Percentiles rank a stretch among this genome's conserved stretches.
Conservation (phyloP, 2,797 vertebrate species). For the Salarias fasciatus region DNA sequence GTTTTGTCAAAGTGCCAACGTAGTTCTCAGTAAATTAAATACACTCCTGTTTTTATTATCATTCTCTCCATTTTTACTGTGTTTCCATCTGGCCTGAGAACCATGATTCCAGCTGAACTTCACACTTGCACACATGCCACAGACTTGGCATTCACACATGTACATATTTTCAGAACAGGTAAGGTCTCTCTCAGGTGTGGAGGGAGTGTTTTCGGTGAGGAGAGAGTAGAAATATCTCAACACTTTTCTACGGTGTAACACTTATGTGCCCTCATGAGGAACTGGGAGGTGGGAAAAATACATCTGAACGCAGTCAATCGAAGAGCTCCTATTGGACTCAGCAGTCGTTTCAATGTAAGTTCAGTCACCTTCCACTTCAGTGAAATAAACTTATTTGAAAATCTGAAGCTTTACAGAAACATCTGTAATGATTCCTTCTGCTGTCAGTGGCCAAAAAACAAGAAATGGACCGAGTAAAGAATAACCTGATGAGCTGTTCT, state of each 20-base stretch:
- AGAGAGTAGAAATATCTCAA: too few relatives aligned
- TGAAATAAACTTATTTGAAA: too few relatives aligned
- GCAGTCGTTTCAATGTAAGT: too few relatives aligned
- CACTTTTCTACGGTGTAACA: conserved; percentile 18
- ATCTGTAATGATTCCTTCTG: too few relatives aligned
- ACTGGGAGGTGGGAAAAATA: too few relatives aligned
- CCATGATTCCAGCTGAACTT: conserved; percentile 37
- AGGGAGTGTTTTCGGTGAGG: conserved; percentile 9
- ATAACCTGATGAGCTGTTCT: conserved; percentile 1
- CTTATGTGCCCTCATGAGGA: background rate
- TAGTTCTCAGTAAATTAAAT: conserved; percentile 49
- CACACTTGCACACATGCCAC: conserved; percentile 38
- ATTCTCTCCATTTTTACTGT: conserved; percentile 50
- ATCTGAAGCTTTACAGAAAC: too few relatives aligned
- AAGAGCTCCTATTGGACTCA: too few relatives aligned
- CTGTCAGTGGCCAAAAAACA: too few relatives aligned
- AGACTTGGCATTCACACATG: conserved; percentile 17
- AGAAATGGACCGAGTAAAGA: background rate
- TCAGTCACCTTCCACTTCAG: too few relatives aligned
- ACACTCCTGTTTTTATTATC: conserved; percentile 37
- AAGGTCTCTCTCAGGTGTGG: conserved; percentile 49
- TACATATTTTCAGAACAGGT: conserved; percentile 32
- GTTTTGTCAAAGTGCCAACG: conserved; percentile 53
- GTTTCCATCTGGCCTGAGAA: conserved; percentile 50
- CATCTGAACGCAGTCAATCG: too few relatives aligned